Conservation (phyloP, 2,113 vertebrate genomes). For the Microcebus murinus region DNA sequence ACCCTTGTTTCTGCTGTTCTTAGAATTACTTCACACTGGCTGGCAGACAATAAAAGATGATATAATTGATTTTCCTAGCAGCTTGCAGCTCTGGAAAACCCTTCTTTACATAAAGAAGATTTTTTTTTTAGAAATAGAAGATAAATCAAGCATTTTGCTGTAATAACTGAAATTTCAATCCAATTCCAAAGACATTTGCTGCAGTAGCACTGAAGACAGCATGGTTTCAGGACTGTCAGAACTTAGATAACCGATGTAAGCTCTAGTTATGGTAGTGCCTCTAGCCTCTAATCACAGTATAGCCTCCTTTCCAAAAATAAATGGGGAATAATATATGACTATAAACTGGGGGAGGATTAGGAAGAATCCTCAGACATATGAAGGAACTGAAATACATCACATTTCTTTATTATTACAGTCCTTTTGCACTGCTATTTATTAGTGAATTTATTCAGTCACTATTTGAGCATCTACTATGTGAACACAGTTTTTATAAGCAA, state of each 20-base stretch:
- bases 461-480: not conserved
- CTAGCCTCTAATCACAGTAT: not conserved
- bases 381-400: not conserved
- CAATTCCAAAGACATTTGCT: not conserved
- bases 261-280: not conserved
- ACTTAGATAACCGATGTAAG: not conserved
- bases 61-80: not conserved
- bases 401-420: not conserved
- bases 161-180: slow-evolving; percentile 16
- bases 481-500: not conserved
- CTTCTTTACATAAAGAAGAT: not conserved
- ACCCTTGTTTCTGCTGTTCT: not conserved
- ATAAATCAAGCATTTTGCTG: not conserved
- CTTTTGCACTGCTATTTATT: not conserved
- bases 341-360: not conserved
- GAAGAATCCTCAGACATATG: slow-evolving; percentile 15
- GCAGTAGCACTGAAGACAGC: not conserved
- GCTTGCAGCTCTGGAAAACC: slow-evolving; percentile 1
- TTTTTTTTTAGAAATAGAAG: slow-evolving; percentile 20
- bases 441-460: slow-evolving; percentile 11
- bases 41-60: not conserved
- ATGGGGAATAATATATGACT: not conserved
- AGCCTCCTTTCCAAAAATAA: not conserved
- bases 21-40: not conserved
- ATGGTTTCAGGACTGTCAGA: not conserved